These are phyloP conservation scores for Eubucco bourcierii DNA, from an alignment of 2,113 vertebrate genomes.

Conservation along the genomic window DNA sequence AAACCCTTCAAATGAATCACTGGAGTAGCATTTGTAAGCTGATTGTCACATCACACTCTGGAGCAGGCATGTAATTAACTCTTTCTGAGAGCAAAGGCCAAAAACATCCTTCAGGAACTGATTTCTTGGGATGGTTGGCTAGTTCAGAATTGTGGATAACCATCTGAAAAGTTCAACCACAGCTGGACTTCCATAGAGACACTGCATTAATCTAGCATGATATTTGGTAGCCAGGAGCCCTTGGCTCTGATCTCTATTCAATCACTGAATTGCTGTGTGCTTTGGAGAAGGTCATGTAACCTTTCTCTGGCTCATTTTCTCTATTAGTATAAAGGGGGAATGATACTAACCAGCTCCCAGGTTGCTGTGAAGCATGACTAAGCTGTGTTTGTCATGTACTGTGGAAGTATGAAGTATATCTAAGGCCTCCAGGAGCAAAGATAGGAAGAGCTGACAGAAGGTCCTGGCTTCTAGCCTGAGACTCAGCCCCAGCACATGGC, in stretches of 20 bases:
- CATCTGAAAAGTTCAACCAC: slow-evolving; percentile 41
- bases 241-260: not conserved
- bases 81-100: slow-evolving; percentile 2
- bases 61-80: not conserved
- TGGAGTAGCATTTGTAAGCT: not conserved
- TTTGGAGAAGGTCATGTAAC: slow-evolving; percentile 45
- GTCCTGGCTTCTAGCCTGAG: not conserved
- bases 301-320: slow-evolving; percentile 47
- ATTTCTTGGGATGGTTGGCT: not conserved
- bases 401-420: slow-evolving; percentile 12
- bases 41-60: not conserved
- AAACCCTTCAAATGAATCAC: not conserved
- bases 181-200: not conserved
- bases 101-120: not conserved
- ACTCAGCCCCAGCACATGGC: not conserved
- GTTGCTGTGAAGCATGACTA: not conserved
- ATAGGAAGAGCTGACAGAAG: slow-evolving; percentile 12
- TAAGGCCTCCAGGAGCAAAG: slow-evolving; percentile 23
- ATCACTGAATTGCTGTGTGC: slow-evolving; percentile 27
- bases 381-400: slow-evolving; percentile 16
- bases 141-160: not conserved
- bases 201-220: slow-evolving; percentile 31
- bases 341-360: slow-evolving; percentile 18
- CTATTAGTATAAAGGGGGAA: not conserved
- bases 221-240: slow-evolving; percentile 30